Conservation (phyloP, 2,113 vertebrate species). For the Stercorarius parasiticus region DNA sequence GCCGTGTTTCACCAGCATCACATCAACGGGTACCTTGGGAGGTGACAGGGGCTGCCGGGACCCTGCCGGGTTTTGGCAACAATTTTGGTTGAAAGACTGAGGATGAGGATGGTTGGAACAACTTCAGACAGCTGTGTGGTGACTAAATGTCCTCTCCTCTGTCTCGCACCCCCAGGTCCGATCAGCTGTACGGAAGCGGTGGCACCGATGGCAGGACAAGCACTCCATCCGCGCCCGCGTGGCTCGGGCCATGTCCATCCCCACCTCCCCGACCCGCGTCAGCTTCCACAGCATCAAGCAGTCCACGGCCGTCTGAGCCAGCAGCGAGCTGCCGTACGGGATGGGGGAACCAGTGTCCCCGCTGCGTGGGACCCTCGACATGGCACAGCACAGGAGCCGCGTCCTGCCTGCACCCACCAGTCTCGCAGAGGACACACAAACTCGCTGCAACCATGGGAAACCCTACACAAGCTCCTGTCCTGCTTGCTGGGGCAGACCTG, state of each 20-base stretch:
- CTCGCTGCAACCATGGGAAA: background rate
- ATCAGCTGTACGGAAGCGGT: conserved; percentile 88
- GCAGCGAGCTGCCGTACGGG: accelerated
- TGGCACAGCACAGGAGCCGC: accelerated
- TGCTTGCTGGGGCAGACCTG: background rate
- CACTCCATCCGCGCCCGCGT: conserved; percentile 88
- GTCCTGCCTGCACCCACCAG: background rate
- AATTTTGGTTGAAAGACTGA: background rate
- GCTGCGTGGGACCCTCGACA: accelerated
- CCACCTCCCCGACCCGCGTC: conserved; percentile 92
- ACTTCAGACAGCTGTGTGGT: accelerated
- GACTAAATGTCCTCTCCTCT: background rate
- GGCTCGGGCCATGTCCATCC: conserved; percentile 95
- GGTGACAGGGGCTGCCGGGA: background rate
- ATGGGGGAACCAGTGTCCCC: accelerated
- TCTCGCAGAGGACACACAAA: accelerated
- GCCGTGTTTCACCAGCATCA: accelerated
- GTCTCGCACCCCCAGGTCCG: conserved; percentile 78
- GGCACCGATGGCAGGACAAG: conserved; percentile 96
- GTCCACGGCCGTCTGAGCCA: conserved; percentile 70
- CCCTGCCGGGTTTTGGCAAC: background rate
- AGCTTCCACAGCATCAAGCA: conserved; percentile 99
- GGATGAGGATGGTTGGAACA: background rate
- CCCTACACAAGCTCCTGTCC: background rate
- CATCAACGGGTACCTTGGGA: background rate